Conservation (phyloP, 2,113 vertebrate genomes). For the Asarcornis scutulata region DNA sequence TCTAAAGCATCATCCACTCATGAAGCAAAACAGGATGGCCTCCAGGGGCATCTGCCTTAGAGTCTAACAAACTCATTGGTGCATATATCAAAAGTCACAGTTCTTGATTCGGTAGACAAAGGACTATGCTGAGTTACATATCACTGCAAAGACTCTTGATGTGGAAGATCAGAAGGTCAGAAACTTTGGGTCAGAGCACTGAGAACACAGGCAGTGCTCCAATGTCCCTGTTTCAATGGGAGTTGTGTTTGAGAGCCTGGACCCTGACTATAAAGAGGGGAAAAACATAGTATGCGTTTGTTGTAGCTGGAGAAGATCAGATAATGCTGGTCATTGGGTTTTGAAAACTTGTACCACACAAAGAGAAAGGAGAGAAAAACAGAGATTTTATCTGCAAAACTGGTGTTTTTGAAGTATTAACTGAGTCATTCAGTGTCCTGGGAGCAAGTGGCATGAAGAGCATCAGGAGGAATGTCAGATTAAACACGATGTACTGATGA, state of each 20-base stretch:
- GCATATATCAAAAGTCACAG: neutral
- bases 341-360: neutral
- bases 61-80: neutral
- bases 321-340: neutral
- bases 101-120: neutral
- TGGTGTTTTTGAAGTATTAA: neutral
- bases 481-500: neutral
- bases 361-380: neutral
- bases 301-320: neutral
- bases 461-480: neutral
- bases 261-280: no score
- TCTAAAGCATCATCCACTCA: neutral
- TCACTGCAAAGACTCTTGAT: neutral
- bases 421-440: neutral
- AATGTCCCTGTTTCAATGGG: neutral
- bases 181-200: neutral
- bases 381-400: neutral
- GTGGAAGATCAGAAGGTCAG: neutral
- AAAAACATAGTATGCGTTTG: neutral
- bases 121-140: neutral
- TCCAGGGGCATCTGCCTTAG: neutral
- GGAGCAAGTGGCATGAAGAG: neutral
- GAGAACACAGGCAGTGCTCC: rapidly evolving
- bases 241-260: neutral
- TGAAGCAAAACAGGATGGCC: neutral